These are phyloP conservation scores for Reinhardtius hippoglossoides DNA, from an alignment of 2,113 vertebrate genomes.

Conservation along the genomic window DNA sequence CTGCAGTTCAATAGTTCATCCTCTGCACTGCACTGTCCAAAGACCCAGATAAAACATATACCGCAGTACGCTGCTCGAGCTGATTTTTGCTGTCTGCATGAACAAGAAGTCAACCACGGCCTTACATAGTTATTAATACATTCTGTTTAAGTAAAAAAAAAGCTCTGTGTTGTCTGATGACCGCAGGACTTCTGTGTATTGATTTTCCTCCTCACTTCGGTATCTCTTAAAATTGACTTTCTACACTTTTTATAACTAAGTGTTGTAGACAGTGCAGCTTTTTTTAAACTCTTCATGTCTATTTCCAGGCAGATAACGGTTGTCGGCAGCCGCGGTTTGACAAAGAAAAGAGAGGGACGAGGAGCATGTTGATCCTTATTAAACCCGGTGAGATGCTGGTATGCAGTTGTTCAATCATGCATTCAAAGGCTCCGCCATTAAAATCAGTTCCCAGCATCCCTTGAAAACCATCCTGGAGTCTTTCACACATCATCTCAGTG, in stretches of 20 bases:
- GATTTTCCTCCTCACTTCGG: neutral
- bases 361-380: constrained; percentile 28
- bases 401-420: neutral
- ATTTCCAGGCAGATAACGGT: neutral
- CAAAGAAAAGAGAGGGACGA: constrained; percentile 20
- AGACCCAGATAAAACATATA: constrained; percentile 24
- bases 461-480: constrained; percentile 6
- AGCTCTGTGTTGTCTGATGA: neutral
- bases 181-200: neutral
- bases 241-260: neutral
- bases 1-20: constrained; percentile 47
- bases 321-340: neutral
- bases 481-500: constrained; percentile 40
- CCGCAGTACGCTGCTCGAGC: constrained; percentile 8
- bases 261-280: neutral
- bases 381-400: neutral
- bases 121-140: neutral
- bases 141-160: neutral
- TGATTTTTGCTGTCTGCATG: neutral
- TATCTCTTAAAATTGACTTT: constrained; percentile 1
- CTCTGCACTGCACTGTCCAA: constrained; percentile 28
- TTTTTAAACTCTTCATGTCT: constrained; percentile 1
- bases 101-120: neutral
- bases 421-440: constrained; percentile 7
- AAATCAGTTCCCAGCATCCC: constrained; percentile 4